These are phyloP conservation scores for Dryobota labecula DNA, from an alignment of 2,888 invertebrate species.

Conservation along the genomic window DNA sequence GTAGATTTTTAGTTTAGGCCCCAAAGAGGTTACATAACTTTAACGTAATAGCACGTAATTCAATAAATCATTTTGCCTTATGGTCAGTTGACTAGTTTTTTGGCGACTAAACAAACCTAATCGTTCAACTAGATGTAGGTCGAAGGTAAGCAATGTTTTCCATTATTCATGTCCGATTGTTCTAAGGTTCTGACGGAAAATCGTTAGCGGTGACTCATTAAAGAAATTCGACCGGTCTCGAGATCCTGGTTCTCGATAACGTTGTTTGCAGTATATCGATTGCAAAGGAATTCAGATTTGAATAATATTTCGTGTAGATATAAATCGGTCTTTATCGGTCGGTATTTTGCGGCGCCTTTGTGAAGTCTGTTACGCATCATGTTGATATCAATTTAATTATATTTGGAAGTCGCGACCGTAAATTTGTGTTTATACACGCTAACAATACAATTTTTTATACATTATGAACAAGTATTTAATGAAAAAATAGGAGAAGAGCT, in stretches of 20 bases:
- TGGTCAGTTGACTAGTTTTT: constrained; percentile 60
- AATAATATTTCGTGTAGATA: constrained; percentile 60
- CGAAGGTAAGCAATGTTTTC: constrained; percentile 74
- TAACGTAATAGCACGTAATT: constrained; percentile 65
- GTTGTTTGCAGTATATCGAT: constrained; percentile 60
- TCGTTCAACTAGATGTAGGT: constrained; percentile 78
- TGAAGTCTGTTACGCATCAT: constrained; percentile 43
- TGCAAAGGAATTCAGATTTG: constrained; percentile 62
- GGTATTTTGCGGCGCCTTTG: constrained; percentile 62
- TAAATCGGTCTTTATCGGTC: constrained; percentile 37
- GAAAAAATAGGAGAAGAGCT: no score
- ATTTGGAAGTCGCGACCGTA: not conserved
- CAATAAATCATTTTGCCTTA: constrained; percentile 68
- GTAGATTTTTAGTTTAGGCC: constrained; percentile 4
- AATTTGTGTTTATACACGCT: not conserved
- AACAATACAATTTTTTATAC: no score
- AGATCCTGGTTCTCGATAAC: constrained; percentile 69
- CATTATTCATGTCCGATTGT: constrained; percentile 88
- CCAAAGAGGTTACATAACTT: constrained; percentile 21
- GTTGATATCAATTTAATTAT: constrained; percentile 44
- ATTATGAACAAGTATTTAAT: no score
- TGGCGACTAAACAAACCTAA: constrained; percentile 57
- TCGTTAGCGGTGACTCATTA: constrained; percentile 88
- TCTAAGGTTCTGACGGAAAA: constrained; percentile 86
- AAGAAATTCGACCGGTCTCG: constrained; percentile 79